These are phyloP conservation scores for Oedothorax gibbosus DNA, from an alignment of 1,140 invertebrate genomes.

Conservation along the genomic window DNA sequence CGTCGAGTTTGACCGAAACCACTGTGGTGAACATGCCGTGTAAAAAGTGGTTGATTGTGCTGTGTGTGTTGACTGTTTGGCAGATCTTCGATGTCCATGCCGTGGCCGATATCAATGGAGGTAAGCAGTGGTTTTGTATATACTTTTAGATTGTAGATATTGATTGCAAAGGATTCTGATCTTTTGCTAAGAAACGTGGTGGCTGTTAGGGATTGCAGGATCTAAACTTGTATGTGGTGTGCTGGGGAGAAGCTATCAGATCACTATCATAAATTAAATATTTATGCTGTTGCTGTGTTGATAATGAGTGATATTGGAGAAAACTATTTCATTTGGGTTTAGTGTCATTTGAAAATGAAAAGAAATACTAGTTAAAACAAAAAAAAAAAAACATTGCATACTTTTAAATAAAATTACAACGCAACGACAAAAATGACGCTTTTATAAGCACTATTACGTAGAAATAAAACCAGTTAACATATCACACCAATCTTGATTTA, in stretches of 20 bases:
- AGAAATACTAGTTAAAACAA: too few relatives aligned
- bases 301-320: neutral
- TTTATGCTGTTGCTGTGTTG: neutral
- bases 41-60: conserved; percentile 9
- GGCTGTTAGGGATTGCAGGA: neutral
- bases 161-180: neutral
- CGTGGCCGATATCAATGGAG: conserved; percentile 37
- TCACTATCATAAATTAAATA: neutral
- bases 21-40: neutral
- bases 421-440: too few relatives aligned
- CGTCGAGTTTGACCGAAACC: neutral
- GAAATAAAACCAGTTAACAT: too few relatives aligned
- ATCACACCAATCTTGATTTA: too few relatives aligned
- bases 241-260: neutral
- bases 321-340: too few relatives aligned
- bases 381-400: too few relatives aligned
- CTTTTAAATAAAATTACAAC: too few relatives aligned
- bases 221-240: neutral
- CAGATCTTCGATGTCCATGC: conserved; percentile 3
- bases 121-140: conserved; percentile 12
- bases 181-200: neutral
- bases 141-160: neutral
- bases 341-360: too few relatives aligned
- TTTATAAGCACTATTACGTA: too few relatives aligned
- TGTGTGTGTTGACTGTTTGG: conserved; percentile 26